Evolutionary conservation across 1,140 invertebrate species (phyloP).

Genomic region (Cryptotermes secundus): DNA sequence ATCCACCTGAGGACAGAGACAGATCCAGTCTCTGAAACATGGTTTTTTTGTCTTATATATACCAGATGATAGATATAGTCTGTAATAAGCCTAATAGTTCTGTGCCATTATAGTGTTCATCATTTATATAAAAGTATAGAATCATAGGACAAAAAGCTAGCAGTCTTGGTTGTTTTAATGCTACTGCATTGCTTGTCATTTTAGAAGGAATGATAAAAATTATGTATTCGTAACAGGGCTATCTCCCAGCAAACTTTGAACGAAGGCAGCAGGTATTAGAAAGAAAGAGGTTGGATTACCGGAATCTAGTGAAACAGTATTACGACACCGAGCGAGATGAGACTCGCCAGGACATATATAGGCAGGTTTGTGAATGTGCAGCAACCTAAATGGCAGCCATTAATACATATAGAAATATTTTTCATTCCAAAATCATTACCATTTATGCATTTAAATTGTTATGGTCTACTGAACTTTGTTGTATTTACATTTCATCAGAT

Average conservation of each 20-base stretch:
- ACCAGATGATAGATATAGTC: no score
- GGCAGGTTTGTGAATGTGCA: constrained; percentile 60
- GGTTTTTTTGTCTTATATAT: no score
- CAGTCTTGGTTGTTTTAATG: not conserved
- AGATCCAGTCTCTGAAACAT: no score
- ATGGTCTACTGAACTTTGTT: no score
- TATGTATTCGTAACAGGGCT: constrained; percentile 59
- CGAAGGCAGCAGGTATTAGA: constrained; percentile 79
- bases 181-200: not conserved
- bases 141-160: no score
- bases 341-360: constrained; percentile 88
- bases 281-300: constrained; percentile 93
- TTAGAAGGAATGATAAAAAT: not conserved
- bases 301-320: constrained; percentile 93
- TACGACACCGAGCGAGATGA: constrained; percentile 93
- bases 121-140: not conserved
- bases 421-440: no score
- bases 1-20: no score
- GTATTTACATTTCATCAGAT: no score
- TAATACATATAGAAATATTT: no score
- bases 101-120: not conserved
- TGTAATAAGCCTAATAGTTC: no score
- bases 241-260: constrained; percentile 88
- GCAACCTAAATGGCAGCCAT: no score
- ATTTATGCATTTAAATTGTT: no score